phyloP scores from a whole-genome alignment of 1,140 invertebrate genomes.

The Heliconius nattereri region DNA sequence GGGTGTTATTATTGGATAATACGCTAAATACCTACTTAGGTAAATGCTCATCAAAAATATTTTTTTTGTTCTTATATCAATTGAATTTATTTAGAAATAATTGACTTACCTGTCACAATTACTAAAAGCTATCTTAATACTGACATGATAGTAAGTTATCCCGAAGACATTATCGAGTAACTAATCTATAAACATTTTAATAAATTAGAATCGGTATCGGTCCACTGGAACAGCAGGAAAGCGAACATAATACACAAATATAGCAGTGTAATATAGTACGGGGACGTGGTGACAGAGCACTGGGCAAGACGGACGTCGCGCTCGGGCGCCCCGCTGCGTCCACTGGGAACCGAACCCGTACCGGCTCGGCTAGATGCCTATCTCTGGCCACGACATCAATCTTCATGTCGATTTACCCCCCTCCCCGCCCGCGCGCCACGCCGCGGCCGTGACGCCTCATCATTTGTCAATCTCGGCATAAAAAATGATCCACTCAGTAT shows the following conservation, averaged over 20 bases:
- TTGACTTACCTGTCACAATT: no score
- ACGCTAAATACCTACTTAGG: no score
- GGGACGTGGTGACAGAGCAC: constrained; percentile 53
- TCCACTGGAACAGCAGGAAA: constrained; percentile 25
- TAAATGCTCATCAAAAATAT: no score
- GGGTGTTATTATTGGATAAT: no score
- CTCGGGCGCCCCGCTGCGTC: constrained; percentile 48
- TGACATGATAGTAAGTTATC: neutral
- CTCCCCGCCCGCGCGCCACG: constrained; percentile 12
- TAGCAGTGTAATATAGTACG: neutral
- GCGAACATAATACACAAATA: constrained; percentile 8
- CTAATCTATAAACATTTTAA: constrained; percentile 7
- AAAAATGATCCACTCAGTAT: constrained; percentile 51
- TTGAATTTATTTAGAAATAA: no score
- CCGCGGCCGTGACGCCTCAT: constrained; percentile 44
- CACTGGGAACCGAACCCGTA: constrained; percentile 46
- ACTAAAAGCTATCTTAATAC: neutral
- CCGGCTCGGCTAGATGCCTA: constrained; percentile 54
- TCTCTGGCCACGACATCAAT: constrained; percentile 60
- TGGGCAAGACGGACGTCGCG: constrained; percentile 46
- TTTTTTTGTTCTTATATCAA: no score
- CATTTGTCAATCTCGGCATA: constrained; percentile 60
- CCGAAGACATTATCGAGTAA: neutral
- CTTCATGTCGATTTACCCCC: constrained; percentile 44
- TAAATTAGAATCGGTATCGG: neutral